Evolutionary conservation across 1,140 invertebrate genomes (phyloP).

Genomic region (Sesamia nonagrioides): DNA sequence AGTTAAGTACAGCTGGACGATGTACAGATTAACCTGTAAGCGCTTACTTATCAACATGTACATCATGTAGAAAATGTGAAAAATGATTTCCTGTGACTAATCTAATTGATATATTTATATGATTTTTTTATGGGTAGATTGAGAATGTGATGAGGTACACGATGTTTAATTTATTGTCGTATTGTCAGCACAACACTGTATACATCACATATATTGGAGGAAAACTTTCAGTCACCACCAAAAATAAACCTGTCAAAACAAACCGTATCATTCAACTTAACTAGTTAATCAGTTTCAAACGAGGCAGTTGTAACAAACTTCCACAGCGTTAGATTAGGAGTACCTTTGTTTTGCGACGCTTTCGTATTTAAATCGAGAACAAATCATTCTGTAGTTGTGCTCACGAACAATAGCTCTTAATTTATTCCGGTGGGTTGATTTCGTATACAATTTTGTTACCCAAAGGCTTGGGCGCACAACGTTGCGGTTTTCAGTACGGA

Average conservation of each 20-base stretch:
- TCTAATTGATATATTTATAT: too few species aligned
- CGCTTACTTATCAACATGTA: too few species aligned
- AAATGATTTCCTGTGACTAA: too few species aligned
- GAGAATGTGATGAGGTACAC: too few species aligned
- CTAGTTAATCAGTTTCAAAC: not conserved
- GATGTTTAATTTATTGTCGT: too few species aligned
- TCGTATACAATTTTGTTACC: slow-evolving; percentile 59
- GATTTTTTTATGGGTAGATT: too few species aligned
- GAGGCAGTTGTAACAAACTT: not conserved
- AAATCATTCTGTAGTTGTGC: slow-evolving; percentile 55
- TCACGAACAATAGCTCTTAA: slow-evolving; percentile 65
- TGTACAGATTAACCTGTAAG: too few species aligned
- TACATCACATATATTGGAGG: too few species aligned
- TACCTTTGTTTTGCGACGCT: slow-evolving; percentile 52
- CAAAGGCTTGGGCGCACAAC: slow-evolving; percentile 13
- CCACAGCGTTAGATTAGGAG: slow-evolving; percentile 19
- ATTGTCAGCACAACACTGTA: too few species aligned
- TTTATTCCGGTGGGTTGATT: slow-evolving; percentile 68
- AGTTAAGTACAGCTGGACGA: too few species aligned
- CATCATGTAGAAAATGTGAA: too few species aligned
- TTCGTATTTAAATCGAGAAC: slow-evolving; percentile 64
- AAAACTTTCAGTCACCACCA: not conserved
- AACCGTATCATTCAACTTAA: not conserved
- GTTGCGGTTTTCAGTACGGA: slow-evolving; percentile 37
- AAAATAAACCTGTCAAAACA: not conserved